Evolutionary conservation across 2,888 invertebrate species (phyloP).

Genomic region (Synergus japonicus): DNA sequence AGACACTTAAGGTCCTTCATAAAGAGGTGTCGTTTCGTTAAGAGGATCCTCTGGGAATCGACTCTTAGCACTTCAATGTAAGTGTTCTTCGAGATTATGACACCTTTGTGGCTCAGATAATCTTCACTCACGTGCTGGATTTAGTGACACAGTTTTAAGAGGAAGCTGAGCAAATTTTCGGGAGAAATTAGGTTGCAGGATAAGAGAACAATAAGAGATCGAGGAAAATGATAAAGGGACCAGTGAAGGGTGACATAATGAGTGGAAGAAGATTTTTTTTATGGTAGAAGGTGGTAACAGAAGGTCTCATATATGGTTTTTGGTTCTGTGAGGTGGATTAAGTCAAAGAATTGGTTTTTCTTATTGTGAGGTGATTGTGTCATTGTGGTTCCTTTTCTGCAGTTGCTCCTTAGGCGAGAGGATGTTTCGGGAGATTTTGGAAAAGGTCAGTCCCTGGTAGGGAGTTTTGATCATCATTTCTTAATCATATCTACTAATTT

Average conservation of each 20-base stretch:
- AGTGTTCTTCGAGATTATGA: conserved; percentile 2
- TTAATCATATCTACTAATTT: background rate
- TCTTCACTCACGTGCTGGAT: conserved; percentile 1
- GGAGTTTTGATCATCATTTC: background rate
- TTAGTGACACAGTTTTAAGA: background rate
- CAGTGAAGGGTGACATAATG: background rate
- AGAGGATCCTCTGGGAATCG: background rate
- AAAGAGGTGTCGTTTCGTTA: conserved; percentile 1
- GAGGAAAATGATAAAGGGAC: background rate
- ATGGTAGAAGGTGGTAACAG: background rate
- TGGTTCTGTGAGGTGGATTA: background rate
- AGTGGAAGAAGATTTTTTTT: background rate
- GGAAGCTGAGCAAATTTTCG: background rate
- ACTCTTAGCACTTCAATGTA: background rate
- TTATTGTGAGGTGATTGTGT: background rate
- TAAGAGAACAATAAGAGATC: background rate
- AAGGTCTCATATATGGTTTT: background rate
- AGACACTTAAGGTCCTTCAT: conserved; percentile 12
- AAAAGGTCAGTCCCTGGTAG: conserved; percentile 1
- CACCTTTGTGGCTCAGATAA: background rate
- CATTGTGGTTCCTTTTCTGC: background rate
- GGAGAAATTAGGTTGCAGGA: background rate
- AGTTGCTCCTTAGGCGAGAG: background rate
- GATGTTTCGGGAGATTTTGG: background rate
- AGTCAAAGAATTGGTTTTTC: background rate